Evolutionary conservation across 2,888 invertebrate species (phyloP).

Genomic region (Apodemia hepburni): DNA sequence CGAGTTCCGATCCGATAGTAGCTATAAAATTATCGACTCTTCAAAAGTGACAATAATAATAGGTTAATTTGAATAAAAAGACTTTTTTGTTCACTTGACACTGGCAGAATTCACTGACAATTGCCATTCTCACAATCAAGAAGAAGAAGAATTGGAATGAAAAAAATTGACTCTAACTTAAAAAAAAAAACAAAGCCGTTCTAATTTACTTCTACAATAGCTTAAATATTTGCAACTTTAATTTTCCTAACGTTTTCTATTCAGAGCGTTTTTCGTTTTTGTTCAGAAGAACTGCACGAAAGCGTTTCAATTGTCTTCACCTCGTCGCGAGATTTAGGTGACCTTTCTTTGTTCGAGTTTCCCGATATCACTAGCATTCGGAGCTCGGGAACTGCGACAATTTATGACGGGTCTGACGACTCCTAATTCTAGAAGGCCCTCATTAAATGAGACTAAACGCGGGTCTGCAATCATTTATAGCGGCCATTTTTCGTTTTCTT

Average conservation of each 20-base stretch:
- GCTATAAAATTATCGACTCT: too few species aligned
- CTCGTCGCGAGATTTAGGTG: slow-evolving; percentile 12
- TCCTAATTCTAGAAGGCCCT: slow-evolving; percentile 64
- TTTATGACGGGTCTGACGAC: slow-evolving; percentile 69
- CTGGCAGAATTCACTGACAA: too few species aligned
- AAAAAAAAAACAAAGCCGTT: background rate
- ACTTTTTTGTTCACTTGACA: too few species aligned
- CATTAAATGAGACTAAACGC: slow-evolving; percentile 68
- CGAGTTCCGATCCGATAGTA: too few species aligned
- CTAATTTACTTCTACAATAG: background rate
- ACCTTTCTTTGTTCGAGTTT: slow-evolving; percentile 13
- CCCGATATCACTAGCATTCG: slow-evolving; percentile 16
- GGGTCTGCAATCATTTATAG: slow-evolving; percentile 66
- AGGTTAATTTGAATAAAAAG: too few species aligned
- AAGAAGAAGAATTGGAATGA: too few species aligned
- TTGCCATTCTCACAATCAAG: too few species aligned
- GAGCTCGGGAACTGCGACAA: slow-evolving; percentile 56
- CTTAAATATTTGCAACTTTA: background rate
- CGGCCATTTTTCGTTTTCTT: slow-evolving; percentile 45
- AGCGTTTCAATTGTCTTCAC: slow-evolving; percentile 7
- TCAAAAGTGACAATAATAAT: too few species aligned
- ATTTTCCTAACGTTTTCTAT: background rate
- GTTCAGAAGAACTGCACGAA: background rate
- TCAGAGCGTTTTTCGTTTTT: background rate
- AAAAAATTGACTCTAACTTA: too few species aligned